Base-by-base conservation (phyloP, 2,888 invertebrate genomes). In the Calephelis perditalis region DNA sequence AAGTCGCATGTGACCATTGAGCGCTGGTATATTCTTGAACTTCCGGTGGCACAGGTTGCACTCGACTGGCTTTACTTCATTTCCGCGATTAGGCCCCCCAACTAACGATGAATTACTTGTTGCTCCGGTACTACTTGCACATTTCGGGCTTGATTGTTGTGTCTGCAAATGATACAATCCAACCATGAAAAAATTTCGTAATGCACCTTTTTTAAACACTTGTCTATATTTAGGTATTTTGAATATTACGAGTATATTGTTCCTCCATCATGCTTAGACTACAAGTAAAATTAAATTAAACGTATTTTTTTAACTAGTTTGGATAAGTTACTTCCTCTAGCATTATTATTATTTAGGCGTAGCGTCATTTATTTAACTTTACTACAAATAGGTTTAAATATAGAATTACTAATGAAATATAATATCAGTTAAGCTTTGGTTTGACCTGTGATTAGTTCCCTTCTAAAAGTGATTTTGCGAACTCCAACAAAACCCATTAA, bases 1-100 rank as follows among this genome's bases (percentile, higher is more conserved):
- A 67, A 99, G 92, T 74, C 99, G 93, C 99, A 99, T 99, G 81
- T 99, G 99, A 8, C 99, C 99, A 85, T 99, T 99, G 62, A 99
- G 93, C 40, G 99, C 99, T 35, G 98, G 98, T 83, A 98, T 96
- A 84, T 98, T 99, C 91, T 99, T 99, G 91, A 99, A 99, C 81
- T 97, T 96, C 72, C 98, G 93, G 85, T 97, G 96, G 82, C 99
- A 99, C 64, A 98, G 92, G 85, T 96, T 97, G 88, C 99, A 99
- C 82, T 97, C 97, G 63, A 98, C 98, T 55, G 97, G 97, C 77
- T 97, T 97, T 64, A 93, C 92, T 71, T 96, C 95, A 52, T 92
- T 86, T 71, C 93, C 82, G 64, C 86, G 81, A 12, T 78, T 57
- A 69, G 79, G 62, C 63, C 77, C 68, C 60, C 75, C 66, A 67